Percentiles rank a stretch among this genome's conserved stretches.
phyloP scores from a whole-genome alignment of 1,140 invertebrate species.

The Spodoptera frugiperda region DNA sequence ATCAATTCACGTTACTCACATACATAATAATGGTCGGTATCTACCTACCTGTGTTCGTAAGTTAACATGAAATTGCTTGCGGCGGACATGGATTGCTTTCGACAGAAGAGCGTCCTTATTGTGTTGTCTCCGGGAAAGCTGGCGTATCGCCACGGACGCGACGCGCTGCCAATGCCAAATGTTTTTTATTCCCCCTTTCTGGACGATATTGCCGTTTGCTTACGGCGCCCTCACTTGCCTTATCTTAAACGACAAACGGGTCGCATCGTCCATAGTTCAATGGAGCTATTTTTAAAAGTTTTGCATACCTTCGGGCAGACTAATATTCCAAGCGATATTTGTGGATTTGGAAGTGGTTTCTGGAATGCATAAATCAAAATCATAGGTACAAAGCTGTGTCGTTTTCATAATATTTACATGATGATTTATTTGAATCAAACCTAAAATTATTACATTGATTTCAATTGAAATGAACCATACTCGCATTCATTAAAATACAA shows the following conservation, averaged over 20 bases:
- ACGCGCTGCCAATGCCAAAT: conserved; percentile 61
- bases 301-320: background rate
- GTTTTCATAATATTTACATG: background rate
- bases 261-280: conserved; percentile 1
- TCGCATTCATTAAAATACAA: conserved; percentile 10
- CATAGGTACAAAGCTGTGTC: no score
- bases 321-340: no score
- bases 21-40: conserved; percentile 11
- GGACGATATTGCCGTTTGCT: conserved; percentile 75
- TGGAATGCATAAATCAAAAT: no score
- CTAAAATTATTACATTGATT: conserved; percentile 1
- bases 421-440: background rate
- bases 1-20: conserved; percentile 15
- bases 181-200: conserved; percentile 67
- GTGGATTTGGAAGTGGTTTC: no score
- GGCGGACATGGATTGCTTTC: conserved; percentile 78
- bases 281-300: conserved; percentile 8
- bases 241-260: conserved; percentile 44
- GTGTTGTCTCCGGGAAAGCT: conserved; percentile 72
- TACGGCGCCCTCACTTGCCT: conserved; percentile 54
- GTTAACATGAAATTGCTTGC: conserved; percentile 73
- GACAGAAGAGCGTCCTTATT: conserved; percentile 77
- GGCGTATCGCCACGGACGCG: conserved; percentile 70
- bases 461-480: conserved; percentile 14
- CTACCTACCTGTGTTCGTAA: conserved; percentile 51